Percentiles rank a stretch among this genome's conserved stretches.
These are phyloP conservation scores for Limnephilus auricula DNA, from an alignment of 2,888 invertebrate genomes.

Conservation along the genomic window DNA sequence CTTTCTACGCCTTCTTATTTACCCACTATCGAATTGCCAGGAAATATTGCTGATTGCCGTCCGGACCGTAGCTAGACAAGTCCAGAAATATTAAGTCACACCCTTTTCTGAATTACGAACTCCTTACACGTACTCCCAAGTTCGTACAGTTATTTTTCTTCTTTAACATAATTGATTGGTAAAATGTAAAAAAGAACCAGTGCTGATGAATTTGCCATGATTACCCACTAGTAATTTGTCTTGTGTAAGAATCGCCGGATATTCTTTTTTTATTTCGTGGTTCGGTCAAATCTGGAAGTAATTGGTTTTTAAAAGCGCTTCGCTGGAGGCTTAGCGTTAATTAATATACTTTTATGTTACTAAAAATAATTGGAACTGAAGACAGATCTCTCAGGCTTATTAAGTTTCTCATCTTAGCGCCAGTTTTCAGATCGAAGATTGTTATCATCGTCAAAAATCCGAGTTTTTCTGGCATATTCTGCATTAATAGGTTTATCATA, in stretches of 20 bases:
- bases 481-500: background rate
- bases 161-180: background rate
- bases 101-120: background rate
- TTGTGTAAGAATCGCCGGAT: background rate
- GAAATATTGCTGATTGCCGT: constrained; percentile 19
- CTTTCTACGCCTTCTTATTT: constrained; percentile 34
- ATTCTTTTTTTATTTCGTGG: background rate
- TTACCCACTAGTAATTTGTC: background rate
- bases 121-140: background rate
- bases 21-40: constrained; percentile 31
- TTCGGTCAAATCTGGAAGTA: background rate
- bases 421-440: background rate
- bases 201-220: background rate
- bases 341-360: background rate
- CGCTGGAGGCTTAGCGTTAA: background rate
- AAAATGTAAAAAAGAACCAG: background rate
- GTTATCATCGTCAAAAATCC: no score
- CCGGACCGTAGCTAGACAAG: background rate
- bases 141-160: background rate
- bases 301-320: constrained; percentile 2
- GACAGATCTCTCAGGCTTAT: background rate
- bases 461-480: background rate
- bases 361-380: background rate
- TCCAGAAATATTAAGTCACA: background rate
- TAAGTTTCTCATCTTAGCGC: background rate